Conservation (phyloP, 1,140 invertebrate species). For the Xylocopa sonorina region DNA sequence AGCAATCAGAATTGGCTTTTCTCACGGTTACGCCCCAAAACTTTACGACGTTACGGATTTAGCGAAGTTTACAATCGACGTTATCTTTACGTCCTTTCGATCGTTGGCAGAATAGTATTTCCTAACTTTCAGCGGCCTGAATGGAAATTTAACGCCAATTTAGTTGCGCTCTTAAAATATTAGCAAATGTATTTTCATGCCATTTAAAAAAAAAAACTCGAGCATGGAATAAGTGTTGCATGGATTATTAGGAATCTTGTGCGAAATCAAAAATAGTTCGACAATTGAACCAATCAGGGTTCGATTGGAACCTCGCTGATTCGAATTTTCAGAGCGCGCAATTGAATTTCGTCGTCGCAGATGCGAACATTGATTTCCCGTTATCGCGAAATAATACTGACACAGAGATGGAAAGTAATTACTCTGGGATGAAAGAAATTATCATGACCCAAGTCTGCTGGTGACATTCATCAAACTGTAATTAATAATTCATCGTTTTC, state of each 20-base stretch:
- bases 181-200: background rate
- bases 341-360: background rate
- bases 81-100: background rate
- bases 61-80: background rate
- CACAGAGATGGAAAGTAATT: too few relatives aligned
- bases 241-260: too few relatives aligned
- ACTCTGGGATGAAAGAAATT: background rate
- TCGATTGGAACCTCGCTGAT: conserved; percentile 12
- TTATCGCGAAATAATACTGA: background rate
- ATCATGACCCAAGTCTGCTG: too few relatives aligned
- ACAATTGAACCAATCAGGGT: background rate
- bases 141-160: background rate
- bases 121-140: background rate
- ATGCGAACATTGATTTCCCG: conserved; percentile 18
- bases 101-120: background rate
- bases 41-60: background rate
- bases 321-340: conserved; percentile 8
- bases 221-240: too few relatives aligned
- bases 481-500: conserved; percentile 17
- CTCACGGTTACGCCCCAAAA: background rate
- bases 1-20: background rate
- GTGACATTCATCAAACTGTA: background rate
- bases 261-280: background rate
- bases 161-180: too few relatives aligned
- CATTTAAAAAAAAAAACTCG: too few relatives aligned